Conservation (phyloP, 2,888 invertebrate genomes). For the Thymelicus acteon region DNA sequence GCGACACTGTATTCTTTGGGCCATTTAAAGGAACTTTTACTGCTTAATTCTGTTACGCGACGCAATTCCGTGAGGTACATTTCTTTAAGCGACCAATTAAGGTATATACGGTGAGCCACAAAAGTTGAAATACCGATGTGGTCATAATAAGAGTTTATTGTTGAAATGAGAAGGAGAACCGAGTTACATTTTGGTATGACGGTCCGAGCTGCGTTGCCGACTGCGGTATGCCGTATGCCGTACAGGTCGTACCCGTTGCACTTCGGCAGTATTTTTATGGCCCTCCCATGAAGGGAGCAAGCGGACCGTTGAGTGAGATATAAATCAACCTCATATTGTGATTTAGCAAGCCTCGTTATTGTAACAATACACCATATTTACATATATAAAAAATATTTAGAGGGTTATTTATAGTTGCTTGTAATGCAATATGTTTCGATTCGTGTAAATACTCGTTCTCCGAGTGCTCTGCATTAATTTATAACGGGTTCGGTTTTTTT, state of each 20-base stretch:
- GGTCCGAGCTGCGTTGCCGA: slow-evolving; percentile 17
- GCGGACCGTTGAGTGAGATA: slow-evolving; percentile 82
- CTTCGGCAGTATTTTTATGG: slow-evolving; percentile 69
- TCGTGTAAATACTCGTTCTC: slow-evolving; percentile 58
- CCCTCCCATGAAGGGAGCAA: slow-evolving; percentile 78
- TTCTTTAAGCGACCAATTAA: slow-evolving; percentile 59
- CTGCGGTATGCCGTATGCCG: slow-evolving; percentile 1
- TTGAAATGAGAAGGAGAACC: slow-evolving; percentile 26
- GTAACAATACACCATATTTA: slow-evolving; percentile 86
- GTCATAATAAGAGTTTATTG: slow-evolving; percentile 24
- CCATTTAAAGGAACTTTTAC: slow-evolving; percentile 37
- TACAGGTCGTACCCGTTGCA: slow-evolving; percentile 41
- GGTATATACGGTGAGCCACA: slow-evolving; percentile 44
- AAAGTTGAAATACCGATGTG: slow-evolving; percentile 21
- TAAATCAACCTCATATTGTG: slow-evolving; percentile 84
- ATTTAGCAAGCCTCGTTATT: slow-evolving; percentile 87
- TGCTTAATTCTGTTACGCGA: slow-evolving; percentile 48
- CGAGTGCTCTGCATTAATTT: slow-evolving; percentile 66
- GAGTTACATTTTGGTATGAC: slow-evolving; percentile 26
- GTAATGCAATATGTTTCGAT: slow-evolving; percentile 66
- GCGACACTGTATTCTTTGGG: slow-evolving; percentile 17
- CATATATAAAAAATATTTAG: slow-evolving; percentile 81
- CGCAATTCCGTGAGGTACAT: slow-evolving; percentile 53
- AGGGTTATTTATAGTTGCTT: slow-evolving; percentile 68
- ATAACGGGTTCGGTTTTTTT: slow-evolving; percentile 57